These are phyloP conservation scores for Euzetes globulus DNA, from an alignment of 2,888 invertebrate genomes.

Conservation along the genomic window DNA sequence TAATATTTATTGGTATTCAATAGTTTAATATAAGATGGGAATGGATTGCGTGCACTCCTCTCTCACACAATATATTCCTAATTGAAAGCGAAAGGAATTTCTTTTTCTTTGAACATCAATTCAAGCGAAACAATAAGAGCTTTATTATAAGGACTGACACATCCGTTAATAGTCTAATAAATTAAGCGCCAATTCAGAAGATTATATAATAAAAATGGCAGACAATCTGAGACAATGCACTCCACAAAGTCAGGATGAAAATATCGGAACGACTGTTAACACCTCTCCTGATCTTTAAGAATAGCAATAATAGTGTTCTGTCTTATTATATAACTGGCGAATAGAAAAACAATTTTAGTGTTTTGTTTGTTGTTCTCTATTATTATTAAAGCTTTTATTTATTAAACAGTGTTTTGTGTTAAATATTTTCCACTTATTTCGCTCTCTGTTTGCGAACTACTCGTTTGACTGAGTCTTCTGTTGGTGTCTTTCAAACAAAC, in stretches of 20 bases:
- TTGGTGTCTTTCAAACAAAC: not conserved
- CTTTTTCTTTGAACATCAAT: slow-evolving; percentile 8
- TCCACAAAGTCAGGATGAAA: not conserved
- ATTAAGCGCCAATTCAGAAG: not conserved
- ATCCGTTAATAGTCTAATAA: slow-evolving; percentile 15
- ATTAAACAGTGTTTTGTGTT: not conserved
- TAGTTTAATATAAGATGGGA: not conserved
- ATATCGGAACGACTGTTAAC: not conserved
- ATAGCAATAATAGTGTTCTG: not conserved
- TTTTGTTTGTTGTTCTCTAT: not conserved
- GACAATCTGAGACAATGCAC: not conserved
- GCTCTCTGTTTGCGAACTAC: not conserved
- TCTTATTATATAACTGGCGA: not conserved
- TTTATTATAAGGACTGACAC: not conserved
- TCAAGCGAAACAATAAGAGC: slow-evolving; percentile 3
- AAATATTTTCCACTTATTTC: not conserved
- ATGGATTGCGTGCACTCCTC: slow-evolving; percentile 20
- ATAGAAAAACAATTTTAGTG: not conserved
- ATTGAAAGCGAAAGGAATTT: slow-evolving; percentile 10
- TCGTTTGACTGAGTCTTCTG: not conserved
- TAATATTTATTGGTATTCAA: not conserved
- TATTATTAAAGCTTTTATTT: not conserved
- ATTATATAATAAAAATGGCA: slow-evolving; percentile 15
- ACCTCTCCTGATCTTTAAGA: not conserved
- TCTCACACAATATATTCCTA: not conserved